Evolutionary conservation across 2,113 vertebrate species (phyloP).

Genomic region (Dipodomys merriami): DNA sequence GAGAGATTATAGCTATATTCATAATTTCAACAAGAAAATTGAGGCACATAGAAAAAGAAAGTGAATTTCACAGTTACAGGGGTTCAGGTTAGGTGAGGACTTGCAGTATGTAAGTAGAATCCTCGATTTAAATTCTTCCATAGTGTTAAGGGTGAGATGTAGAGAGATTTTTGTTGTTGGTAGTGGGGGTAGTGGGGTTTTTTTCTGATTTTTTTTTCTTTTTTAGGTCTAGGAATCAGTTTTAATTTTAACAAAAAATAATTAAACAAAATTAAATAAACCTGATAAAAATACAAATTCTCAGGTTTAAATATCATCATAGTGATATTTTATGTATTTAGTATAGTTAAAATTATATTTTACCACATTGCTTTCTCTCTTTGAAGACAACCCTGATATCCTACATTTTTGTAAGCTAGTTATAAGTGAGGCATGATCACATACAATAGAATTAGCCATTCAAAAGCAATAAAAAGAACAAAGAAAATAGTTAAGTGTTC

Average conservation of each 20-base stretch:
- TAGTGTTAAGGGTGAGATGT: too few species aligned
- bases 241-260: not conserved
- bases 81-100: not conserved
- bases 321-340: not conserved
- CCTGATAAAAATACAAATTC: not conserved
- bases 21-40: not conserved
- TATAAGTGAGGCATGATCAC: not conserved
- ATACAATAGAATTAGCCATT: not conserved
- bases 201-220: not conserved
- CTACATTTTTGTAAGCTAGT: not conserved
- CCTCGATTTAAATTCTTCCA: not conserved
- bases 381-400: not conserved
- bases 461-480: not conserved
- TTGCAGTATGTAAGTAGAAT: not conserved
- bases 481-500: not conserved
- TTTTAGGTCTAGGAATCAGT: not conserved
- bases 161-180: too few species aligned
- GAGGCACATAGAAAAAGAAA: not conserved
- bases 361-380: not conserved
- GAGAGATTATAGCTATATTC: not conserved
- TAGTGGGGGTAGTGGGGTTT: too few species aligned
- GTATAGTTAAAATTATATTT: not conserved
- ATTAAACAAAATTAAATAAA: not conserved
- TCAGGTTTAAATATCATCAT: not conserved
- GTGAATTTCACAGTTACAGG: not conserved